Percentiles rank a stretch among this genome's conserved stretches.
Conservation (phyloP, 2,888 invertebrate genomes). For the Erebia ligea region DNA sequence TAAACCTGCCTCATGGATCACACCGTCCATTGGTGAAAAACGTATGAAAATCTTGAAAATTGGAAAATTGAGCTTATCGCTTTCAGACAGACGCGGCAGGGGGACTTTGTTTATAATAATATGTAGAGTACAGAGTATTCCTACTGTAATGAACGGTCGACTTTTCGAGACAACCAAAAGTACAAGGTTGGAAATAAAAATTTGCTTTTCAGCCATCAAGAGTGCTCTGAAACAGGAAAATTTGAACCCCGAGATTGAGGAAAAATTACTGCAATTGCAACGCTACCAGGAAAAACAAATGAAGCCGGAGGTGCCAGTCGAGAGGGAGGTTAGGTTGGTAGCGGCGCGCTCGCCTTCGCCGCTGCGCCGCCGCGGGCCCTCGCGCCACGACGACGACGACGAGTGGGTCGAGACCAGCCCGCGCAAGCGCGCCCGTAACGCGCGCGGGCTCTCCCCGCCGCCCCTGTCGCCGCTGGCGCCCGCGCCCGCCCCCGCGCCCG, state of each 20-base stretch:
- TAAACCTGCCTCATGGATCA: too few relatives aligned
- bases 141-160: too few relatives aligned
- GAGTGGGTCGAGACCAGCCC: constrained; percentile 73
- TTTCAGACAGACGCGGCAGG: too few relatives aligned
- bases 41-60: too few relatives aligned
- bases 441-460: constrained; percentile 54
- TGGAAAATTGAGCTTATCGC: too few relatives aligned
- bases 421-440: constrained; percentile 55
- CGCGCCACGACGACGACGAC: constrained; percentile 71
- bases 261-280: constrained; percentile 94
- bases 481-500: constrained; percentile 45
- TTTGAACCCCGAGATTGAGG: constrained; percentile 95
- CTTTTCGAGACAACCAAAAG: neutral
- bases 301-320: constrained; percentile 80
- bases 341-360: constrained; percentile 54
- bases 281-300: constrained; percentile 92
- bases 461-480: constrained; percentile 44
- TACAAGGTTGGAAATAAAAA: constrained; percentile 1
- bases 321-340: constrained; percentile 61
- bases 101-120: too few relatives aligned
- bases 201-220: constrained; percentile 88
- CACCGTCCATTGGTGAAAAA: too few relatives aligned
- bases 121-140: too few relatives aligned
- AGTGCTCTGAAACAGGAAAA: constrained; percentile 96
- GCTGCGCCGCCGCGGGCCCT: constrained; percentile 59